phyloP scores from a whole-genome alignment of 2,888 invertebrate species.

The Dermolepida albohirtum region DNA sequence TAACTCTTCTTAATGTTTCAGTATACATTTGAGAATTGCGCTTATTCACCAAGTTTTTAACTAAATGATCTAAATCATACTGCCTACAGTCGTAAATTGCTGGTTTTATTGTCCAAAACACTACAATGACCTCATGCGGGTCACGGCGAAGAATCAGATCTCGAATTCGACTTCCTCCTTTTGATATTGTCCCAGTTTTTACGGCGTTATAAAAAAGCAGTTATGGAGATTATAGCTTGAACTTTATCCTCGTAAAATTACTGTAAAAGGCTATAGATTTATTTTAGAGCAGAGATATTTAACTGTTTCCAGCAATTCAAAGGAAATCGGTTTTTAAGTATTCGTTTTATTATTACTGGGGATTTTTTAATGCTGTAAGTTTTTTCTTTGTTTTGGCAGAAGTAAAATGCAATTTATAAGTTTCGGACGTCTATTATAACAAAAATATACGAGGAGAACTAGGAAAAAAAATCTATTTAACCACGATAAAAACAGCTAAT shows the following conservation, averaged over 20 bases:
- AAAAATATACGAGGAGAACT: too few species aligned
- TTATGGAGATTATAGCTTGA: constrained; percentile 37
- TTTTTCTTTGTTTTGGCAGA: too few species aligned
- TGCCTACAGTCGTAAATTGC: constrained; percentile 32
- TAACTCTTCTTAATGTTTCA: not conserved
- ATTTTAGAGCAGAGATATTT: constrained; percentile 27
- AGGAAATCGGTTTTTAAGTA: constrained; percentile 25
- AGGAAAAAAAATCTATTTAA: too few species aligned
- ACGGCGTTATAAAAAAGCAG: constrained; percentile 38
- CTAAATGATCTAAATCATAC: constrained; percentile 29
- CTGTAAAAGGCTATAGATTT: constrained; percentile 35
- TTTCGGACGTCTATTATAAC: too few species aligned
- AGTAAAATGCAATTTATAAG: too few species aligned
- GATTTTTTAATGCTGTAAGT: too few species aligned
- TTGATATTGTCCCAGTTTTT: constrained; percentile 33
- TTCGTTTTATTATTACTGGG: not conserved
- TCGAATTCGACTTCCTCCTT: constrained; percentile 13
- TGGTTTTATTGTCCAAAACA: constrained; percentile 37
- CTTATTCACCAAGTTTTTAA: constrained; percentile 8
- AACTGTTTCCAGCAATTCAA: constrained; percentile 33
- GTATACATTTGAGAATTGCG: not conserved
- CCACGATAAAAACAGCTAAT: too few species aligned
- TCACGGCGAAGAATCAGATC: constrained; percentile 32
- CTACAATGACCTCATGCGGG: constrained; percentile 21
- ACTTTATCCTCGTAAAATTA: constrained; percentile 39